Percentiles rank a stretch among this genome's conserved stretches.
These are phyloP conservation scores for Hydrochoerus hydrochaeris DNA, from an alignment of 2,113 vertebrate genomes.

Conservation along the genomic window DNA sequence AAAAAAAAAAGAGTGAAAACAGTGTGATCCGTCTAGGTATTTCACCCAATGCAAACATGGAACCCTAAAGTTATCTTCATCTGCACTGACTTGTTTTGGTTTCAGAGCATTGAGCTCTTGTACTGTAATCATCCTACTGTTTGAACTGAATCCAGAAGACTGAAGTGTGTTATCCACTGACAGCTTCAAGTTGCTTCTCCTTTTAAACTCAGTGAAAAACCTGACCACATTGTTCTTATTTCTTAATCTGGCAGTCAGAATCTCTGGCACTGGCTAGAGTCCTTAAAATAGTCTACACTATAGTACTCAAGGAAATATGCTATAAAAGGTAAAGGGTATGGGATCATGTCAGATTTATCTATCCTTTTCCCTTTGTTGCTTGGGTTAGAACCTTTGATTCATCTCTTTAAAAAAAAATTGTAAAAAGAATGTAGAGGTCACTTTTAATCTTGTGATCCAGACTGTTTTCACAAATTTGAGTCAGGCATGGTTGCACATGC, in stretches of 20 bases:
- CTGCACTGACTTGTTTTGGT: neutral
- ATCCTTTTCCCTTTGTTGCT: neutral
- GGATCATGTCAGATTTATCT: neutral
- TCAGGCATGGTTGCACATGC: neutral
- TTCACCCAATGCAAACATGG: neutral
- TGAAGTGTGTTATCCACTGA: neutral
- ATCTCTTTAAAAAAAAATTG: neutral
- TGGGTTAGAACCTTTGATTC: neutral
- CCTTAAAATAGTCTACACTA: neutral
- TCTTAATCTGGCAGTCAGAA: neutral
- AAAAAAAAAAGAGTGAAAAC: neutral
- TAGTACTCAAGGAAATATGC: neutral
- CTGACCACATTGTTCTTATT: neutral
- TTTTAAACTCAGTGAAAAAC: constrained; percentile 15
- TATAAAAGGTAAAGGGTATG: neutral
- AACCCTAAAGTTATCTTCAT: neutral
- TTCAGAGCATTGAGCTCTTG: neutral
- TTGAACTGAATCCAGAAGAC: neutral
- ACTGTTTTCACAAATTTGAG: neutral
- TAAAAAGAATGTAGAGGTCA: neutral
- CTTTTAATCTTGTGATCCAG: neutral
- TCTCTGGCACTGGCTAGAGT: neutral
- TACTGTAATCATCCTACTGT: neutral
- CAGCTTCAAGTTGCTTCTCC: neutral
- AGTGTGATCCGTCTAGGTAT: neutral